Base-by-base conservation (phyloP, 1,140 invertebrate species). In the Patella vulgata region DNA sequence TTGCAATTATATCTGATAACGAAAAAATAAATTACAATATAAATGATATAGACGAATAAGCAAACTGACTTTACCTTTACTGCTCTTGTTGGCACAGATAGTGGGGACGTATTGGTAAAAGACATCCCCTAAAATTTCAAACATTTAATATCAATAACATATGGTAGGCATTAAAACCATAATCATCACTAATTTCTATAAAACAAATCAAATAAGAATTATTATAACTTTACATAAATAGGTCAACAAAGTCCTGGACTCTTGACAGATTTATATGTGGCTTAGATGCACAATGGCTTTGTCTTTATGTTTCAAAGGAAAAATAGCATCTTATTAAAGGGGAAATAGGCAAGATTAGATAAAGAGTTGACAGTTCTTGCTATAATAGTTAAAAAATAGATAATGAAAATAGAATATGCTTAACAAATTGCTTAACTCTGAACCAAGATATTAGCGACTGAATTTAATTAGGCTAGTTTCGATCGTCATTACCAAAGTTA, bases 81-180 rank as follows among this genome's bases (percentile, higher is more conserved):
- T 63, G 90, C 90, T 56, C 94, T 86, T 0, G 94, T 96, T 0
- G 95, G 94, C 0, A 91, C 90, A 82, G 95, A 88, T 46, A 96
- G 78, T 0, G 96, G 95, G n/a, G 94, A 96, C 0, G 94, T 95
- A 76, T 97, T 97, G 2, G 95, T 97, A 78, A 94, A 95, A 19
- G 90, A 90, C 85, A 97, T 90, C 4, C 95, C 95, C 87, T 89
- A 66, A n/a, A n/a, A n/a, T n/a, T n/a, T n/a, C n/a, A n/a, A n/a
- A n/a, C n/a, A n/a, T n/a, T n/a, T n/a, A n/a, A n/a, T n/a, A n/a
- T n/a, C n/a, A n/a, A n/a, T 43, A 80, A 80, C 46, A 46, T 46
- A 60, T 58, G 51, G 42, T 2, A 63, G 19, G 23, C 52, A 40
- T 42, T 4, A 52, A 6, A 50, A 28, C 25, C 17, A 25, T 28